These are phyloP conservation scores for Battus philenor DNA, from an alignment of 1,140 invertebrate species.

Conservation along the genomic window DNA sequence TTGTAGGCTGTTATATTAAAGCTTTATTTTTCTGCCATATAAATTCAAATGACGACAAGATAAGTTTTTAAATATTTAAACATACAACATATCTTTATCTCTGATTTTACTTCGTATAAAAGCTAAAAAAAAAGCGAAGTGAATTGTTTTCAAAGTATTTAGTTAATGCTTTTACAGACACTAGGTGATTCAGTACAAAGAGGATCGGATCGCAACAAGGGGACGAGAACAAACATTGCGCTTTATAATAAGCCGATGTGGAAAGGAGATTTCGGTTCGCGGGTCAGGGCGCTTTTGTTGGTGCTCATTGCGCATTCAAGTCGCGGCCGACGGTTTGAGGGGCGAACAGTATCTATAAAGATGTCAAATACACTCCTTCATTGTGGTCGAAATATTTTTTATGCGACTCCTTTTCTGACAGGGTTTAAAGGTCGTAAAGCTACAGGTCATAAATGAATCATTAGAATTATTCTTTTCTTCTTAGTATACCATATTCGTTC, in stretches of 20 bases:
- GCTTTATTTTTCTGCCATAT: too few relatives aligned
- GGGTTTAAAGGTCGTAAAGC: background rate
- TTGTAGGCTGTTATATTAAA: too few relatives aligned
- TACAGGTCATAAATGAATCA: too few relatives aligned
- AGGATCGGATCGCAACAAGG: constrained; percentile 4
- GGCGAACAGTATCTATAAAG: constrained; percentile 21
- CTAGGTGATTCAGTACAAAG: constrained; percentile 3
- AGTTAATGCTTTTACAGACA: background rate
- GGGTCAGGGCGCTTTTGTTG: constrained; percentile 14
- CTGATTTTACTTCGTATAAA: too few relatives aligned
- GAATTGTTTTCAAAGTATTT: too few relatives aligned
- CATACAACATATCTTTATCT: too few relatives aligned
- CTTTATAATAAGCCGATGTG: constrained; percentile 16
- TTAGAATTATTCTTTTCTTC: too few relatives aligned
- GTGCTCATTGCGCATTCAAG: constrained; percentile 14
- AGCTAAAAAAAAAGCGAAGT: too few relatives aligned
- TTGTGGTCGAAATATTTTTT: constrained; percentile 13
- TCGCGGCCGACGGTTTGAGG: constrained; percentile 8
- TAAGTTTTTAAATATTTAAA: too few relatives aligned
- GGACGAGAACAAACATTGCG: constrained; percentile 12
- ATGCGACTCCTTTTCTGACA: constrained; percentile 3
- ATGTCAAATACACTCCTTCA: constrained; percentile 14
- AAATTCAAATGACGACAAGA: too few relatives aligned
- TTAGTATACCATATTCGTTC: too few relatives aligned
- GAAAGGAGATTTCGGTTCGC: constrained; percentile 13